These are phyloP conservation scores for Myiozetetes cayanensis DNA, from an alignment of 2,113 vertebrate species.

Conservation along the genomic window DNA sequence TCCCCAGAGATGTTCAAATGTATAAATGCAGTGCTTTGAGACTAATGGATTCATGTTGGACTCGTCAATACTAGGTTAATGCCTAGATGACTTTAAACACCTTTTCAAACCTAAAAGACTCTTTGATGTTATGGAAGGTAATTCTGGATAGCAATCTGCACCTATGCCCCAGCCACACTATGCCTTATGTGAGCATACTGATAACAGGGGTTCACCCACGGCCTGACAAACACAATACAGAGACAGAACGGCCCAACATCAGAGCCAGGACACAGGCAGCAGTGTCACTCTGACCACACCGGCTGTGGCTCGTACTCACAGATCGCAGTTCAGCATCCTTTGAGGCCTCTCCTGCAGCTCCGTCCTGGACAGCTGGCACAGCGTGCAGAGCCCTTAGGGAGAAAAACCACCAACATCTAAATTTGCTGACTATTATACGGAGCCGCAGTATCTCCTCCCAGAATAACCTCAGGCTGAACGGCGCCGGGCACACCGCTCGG, in stretches of 20 bases:
- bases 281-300: rapidly evolving
- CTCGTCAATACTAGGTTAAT: background rate
- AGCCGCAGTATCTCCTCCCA: rapidly evolving
- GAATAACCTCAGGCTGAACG: rapidly evolving
- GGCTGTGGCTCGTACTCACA: background rate
- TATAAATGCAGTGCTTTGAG: background rate
- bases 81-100: background rate
- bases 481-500: rapidly evolving
- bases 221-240: too few relatives aligned
- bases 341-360: background rate
- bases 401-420: rapidly evolving
- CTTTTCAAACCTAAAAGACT: background rate
- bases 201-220: rapidly evolving
- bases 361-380: rapidly evolving
- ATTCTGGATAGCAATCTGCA: background rate
- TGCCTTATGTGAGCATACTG: rapidly evolving
- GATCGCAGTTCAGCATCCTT: background rate
- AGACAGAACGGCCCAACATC: rapidly evolving
- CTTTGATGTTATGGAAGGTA: too few relatives aligned
- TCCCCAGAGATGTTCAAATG: background rate
- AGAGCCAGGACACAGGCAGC: rapidly evolving
- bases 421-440: rapidly evolving
- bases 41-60: background rate
- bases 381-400: rapidly evolving
- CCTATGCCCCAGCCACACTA: rapidly evolving